Percentiles rank a stretch among this genome's conserved stretches.
Evolutionary conservation across 2,888 invertebrate genomes (phyloP).

Genomic region (Acrobasis consociella): DNA sequence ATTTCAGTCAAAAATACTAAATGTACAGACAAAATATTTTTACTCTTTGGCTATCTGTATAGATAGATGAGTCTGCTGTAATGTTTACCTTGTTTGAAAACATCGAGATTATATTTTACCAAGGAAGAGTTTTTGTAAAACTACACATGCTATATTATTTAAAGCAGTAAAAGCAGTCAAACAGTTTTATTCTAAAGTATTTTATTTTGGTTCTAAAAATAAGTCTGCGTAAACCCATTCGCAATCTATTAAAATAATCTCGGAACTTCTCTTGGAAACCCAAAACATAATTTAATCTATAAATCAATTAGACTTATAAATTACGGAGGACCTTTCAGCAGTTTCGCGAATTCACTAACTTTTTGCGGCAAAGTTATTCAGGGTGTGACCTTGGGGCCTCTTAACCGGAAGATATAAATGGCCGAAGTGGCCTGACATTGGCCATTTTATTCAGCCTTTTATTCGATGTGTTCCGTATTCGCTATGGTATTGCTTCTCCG

Average conservation of each 20-base stretch:
- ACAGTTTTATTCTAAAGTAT: too few relatives aligned
- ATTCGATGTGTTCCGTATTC: neutral
- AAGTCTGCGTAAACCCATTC: neutral
- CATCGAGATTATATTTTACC: too few relatives aligned
- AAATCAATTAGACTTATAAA: constrained; percentile 20
- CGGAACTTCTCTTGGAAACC: neutral
- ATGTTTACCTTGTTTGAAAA: too few relatives aligned
- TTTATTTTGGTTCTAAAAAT: neutral
- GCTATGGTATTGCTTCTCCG: neutral
- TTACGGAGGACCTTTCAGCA: constrained; percentile 15
- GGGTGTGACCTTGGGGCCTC: constrained; percentile 27
- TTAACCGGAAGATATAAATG: constrained; percentile 32
- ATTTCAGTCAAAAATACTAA: too few relatives aligned
- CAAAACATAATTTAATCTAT: constrained; percentile 17
- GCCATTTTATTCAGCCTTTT: constrained; percentile 24
- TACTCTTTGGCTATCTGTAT: too few relatives aligned
- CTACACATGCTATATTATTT: too few relatives aligned
- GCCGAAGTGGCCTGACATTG: constrained; percentile 15
- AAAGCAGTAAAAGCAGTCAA: too few relatives aligned
- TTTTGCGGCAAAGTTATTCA: constrained; percentile 21
- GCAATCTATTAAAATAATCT: constrained; percentile 13
- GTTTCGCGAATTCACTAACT: constrained; percentile 18
- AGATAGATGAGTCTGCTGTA: too few relatives aligned
- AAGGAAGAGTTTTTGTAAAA: too few relatives aligned
- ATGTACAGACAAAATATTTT: too few relatives aligned